phyloP scores from a whole-genome alignment of 2,888 invertebrate species.

The Phanerotoma sp. region DNA sequence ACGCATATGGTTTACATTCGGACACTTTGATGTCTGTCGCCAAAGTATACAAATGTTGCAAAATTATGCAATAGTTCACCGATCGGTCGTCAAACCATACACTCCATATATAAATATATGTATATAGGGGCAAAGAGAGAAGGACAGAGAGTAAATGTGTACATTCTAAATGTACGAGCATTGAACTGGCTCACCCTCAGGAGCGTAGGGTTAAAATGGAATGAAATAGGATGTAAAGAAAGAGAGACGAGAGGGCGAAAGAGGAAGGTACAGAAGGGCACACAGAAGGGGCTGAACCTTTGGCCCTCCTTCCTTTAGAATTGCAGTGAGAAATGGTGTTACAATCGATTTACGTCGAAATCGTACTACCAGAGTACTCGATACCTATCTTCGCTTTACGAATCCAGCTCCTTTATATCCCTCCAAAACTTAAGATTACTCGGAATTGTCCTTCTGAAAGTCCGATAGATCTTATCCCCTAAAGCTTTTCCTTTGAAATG shows the following conservation, averaged over 20 bases:
- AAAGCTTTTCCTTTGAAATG: background rate
- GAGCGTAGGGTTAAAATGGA: background rate
- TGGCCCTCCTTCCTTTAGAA: slow-evolving; percentile 19
- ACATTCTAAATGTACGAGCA: slow-evolving; percentile 4
- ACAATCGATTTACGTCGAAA: slow-evolving; percentile 47
- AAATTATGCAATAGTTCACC: no score
- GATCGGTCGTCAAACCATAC: no score
- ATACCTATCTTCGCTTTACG: slow-evolving; percentile 39
- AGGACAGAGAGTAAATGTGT: background rate
- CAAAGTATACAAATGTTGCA: no score
- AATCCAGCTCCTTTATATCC: slow-evolving; percentile 31
- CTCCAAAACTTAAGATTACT: slow-evolving; percentile 12
- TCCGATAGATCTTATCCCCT: slow-evolving; percentile 1
- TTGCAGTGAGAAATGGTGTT: slow-evolving; percentile 44
- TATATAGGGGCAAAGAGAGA: no score
- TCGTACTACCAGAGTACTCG: slow-evolving; percentile 36
- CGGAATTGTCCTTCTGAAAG: background rate
- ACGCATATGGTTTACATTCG: no score
- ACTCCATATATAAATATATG: no score
- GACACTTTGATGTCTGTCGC: no score
- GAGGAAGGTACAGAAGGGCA: background rate
- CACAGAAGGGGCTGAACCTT: slow-evolving; percentile 18
- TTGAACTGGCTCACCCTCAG: background rate
- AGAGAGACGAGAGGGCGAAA: slow-evolving; percentile 11
- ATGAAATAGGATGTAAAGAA: background rate